phyloP scores from a whole-genome alignment of 2,888 invertebrate genomes.

The Nephrotoma flavescens region DNA sequence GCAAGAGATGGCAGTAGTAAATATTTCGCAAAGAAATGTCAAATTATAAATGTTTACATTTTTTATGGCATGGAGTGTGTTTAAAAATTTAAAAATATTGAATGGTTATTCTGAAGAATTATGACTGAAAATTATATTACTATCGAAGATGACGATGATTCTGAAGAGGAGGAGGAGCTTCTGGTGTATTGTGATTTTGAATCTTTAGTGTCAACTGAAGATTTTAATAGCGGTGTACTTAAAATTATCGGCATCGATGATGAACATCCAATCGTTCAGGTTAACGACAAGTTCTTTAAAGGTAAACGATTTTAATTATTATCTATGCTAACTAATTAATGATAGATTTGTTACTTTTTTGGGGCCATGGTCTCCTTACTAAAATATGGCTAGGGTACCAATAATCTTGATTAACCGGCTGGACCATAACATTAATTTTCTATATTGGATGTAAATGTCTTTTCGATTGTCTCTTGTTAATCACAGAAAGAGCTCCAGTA shows the following conservation, averaged over 20 bases:
- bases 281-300: constrained; percentile 49
- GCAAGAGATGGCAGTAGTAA: neutral
- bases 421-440: no score
- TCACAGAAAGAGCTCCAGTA: no score
- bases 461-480: no score
- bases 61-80: neutral
- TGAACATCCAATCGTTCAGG: constrained; percentile 47
- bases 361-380: no score
- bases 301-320: constrained; percentile 24
- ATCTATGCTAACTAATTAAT: neutral
- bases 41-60: neutral
- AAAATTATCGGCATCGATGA: constrained; percentile 44
- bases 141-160: constrained; percentile 7
- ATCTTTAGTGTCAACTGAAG: constrained; percentile 20
- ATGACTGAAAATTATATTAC: neutral
- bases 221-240: constrained; percentile 21
- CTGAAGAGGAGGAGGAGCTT: constrained; percentile 28
- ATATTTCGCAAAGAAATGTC: neutral
- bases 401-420: no score
- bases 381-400: no score
- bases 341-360: neutral
- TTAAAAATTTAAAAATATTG: no score
- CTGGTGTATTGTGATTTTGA: constrained; percentile 28
- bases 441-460: no score
- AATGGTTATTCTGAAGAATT: neutral